Evolutionary conservation across 1,140 invertebrate genomes (phyloP), one percentile per base, ranked within the genome.

Genomic region (Adelges cooleyi): DNA sequence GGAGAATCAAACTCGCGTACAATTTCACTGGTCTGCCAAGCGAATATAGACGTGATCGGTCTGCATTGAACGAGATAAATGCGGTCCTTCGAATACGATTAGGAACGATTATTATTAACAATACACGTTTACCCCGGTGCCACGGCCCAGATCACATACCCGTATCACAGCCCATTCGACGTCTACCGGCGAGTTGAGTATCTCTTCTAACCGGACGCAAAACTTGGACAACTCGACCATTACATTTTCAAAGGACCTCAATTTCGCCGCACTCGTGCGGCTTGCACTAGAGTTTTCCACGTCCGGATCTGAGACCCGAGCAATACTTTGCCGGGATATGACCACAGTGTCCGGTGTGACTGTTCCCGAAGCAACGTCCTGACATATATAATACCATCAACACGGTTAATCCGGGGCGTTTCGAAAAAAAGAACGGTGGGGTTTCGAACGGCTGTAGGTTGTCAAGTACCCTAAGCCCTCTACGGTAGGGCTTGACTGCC

Each of bases 311-410:
- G n/a, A n/a, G n/a, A n/a, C n/a, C n/a, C n/a, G n/a, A n/a, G n/a
- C n/a, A n/a, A n/a, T n/a, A n/a, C n/a, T n/a, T 33, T 33, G 5
- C 29, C 29, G 33, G 29, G 20, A 40, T 15, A 67, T 42, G 9
- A 65, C 76, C 53, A 89, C 76, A 0, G 84, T 85, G 70, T 90
- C 87, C 0, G 88, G 87, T 67, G 89, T 87, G 0, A 83, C 78
- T 25, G 77, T 73, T 0, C 83, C 86, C 0, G 86, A 89, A 0
- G 90, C 89, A 1, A 91, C 87, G 66, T 80, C 84, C 85, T 88
- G 70, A 33, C 5, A n/a, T n/a, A 33, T 33, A 33, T 33, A 5
- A 33, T 33, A 33, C 5, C 5, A 6, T 33, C 5, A 33, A 33
- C 11, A 11, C 11, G 29, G 11, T 33, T 11, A 33, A 33, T 33